These are phyloP conservation scores for Pristionchus mayeri DNA, from an alignment of 2,888 invertebrate genomes.

Conservation along the genomic window DNA sequence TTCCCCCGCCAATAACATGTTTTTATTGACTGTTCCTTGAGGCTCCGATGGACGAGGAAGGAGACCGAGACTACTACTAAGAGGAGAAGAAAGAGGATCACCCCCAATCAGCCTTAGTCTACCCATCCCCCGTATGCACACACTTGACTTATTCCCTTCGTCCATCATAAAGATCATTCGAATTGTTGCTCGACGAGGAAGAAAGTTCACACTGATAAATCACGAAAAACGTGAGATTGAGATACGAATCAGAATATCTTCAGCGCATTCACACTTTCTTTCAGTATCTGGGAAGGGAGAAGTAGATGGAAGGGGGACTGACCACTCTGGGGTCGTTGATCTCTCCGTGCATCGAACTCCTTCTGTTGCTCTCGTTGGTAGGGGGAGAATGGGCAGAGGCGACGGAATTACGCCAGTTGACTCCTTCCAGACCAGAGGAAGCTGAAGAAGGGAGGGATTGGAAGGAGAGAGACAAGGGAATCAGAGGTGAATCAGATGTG, in stretches of 20 bases:
- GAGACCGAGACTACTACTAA: conserved; percentile 1
- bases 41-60: not conserved
- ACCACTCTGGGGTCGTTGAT: conserved; percentile 67
- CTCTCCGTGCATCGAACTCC: conserved; percentile 66
- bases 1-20: conserved; percentile 26
- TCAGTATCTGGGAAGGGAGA: no score
- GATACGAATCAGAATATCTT: conserved; percentile 37
- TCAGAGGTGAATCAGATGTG: not conserved
- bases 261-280: no score
- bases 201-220: no score
- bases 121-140: not conserved
- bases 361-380: conserved; percentile 52
- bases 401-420: conserved; percentile 69
- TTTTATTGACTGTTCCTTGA: conserved; percentile 6
- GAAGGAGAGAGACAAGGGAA: not conserved
- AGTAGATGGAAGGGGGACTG: conserved; percentile 49
- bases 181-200: not conserved
- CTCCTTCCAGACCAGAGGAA: conserved; percentile 71
- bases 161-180: conserved; percentile 1
- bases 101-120: not conserved
- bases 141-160: not conserved
- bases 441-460: conserved; percentile 54
- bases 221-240: not conserved
- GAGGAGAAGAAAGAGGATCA: not conserved
- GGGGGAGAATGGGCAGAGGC: conserved; percentile 62